Conservation (phyloP, 1,140 invertebrate species). For the Stegodyphus dumicola region DNA sequence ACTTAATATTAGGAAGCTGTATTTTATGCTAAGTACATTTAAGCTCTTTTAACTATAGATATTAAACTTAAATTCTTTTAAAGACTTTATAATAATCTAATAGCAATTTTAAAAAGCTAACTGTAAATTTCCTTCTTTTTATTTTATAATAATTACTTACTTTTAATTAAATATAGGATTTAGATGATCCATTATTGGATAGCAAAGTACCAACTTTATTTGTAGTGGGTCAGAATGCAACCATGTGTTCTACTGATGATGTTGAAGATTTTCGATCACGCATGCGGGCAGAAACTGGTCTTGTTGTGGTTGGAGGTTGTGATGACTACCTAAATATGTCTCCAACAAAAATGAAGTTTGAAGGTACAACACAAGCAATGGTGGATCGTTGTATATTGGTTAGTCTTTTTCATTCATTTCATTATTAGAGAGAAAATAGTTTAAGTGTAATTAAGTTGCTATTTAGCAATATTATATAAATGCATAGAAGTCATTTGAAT, state of each 20-base stretch:
- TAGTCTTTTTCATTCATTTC: neutral
- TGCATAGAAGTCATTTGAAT: no score
- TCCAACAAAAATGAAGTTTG: conserved; percentile 77
- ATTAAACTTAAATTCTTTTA: no score
- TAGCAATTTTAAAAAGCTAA: no score
- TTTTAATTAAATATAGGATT: conserved; percentile 68
- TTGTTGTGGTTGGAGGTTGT: conserved; percentile 84
- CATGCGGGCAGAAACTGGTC: conserved; percentile 80
- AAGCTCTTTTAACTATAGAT: no score
- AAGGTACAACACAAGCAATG: conserved; percentile 84
- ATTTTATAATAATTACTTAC: neutral
- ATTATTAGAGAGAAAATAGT: neutral
- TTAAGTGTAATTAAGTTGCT: neutral
- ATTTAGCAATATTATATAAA: neutral
- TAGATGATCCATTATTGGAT: conserved; percentile 82
- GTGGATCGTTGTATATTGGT: conserved; percentile 79
- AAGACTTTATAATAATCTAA: no score
- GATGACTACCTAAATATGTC: conserved; percentile 81
- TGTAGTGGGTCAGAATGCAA: conserved; percentile 82
- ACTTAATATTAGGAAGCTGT: no score
- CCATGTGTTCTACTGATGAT: conserved; percentile 75
- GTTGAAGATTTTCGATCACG: conserved; percentile 81
- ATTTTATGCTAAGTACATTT: no score
- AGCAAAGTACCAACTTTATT: conserved; percentile 81
- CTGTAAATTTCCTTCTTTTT: neutral